Percentiles rank a stretch among this genome's conserved stretches.
Conservation (phyloP, 2,113 vertebrate species). For the Rhinolophus sinicus region DNA sequence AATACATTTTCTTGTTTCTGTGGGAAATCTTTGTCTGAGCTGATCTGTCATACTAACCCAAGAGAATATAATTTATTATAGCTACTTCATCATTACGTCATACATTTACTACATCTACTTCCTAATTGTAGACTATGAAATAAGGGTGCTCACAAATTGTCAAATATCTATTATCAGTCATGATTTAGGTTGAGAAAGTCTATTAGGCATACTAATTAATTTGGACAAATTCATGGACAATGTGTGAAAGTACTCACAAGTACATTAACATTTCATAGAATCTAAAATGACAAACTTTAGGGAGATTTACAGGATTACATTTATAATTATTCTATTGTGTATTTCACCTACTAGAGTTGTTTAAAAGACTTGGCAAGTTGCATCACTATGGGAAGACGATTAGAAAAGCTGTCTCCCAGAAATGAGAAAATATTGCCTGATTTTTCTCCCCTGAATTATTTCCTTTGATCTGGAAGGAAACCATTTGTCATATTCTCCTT, state of each 20-base stretch:
- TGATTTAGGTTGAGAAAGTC: neutral
- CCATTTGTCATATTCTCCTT: neutral
- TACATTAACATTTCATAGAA: neutral
- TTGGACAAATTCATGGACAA: neutral
- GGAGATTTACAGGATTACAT: neutral
- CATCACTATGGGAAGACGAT: neutral
- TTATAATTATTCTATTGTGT: neutral
- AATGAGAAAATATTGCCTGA: neutral
- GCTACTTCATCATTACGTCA: neutral
- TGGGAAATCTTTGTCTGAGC: neutral
- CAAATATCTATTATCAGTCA: neutral
- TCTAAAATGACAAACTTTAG: neutral
- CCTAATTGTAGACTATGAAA: neutral
- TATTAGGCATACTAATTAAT: neutral
- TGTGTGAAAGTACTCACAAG: neutral
- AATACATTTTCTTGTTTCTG: neutral
- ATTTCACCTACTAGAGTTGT: neutral
- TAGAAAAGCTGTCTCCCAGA: neutral
- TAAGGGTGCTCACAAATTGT: neutral
- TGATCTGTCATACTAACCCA: neutral
- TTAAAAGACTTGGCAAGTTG: neutral
- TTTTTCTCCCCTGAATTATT: neutral
- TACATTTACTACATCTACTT: neutral
- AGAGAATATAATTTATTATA: neutral
- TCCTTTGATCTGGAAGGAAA: neutral